A percentile compares a stretch with the other conserved stretches of the same genome.
These are phyloP conservation scores for Chrysemys picta DNA, from an alignment of 2,113 vertebrate genomes.

Conservation along the genomic window DNA sequence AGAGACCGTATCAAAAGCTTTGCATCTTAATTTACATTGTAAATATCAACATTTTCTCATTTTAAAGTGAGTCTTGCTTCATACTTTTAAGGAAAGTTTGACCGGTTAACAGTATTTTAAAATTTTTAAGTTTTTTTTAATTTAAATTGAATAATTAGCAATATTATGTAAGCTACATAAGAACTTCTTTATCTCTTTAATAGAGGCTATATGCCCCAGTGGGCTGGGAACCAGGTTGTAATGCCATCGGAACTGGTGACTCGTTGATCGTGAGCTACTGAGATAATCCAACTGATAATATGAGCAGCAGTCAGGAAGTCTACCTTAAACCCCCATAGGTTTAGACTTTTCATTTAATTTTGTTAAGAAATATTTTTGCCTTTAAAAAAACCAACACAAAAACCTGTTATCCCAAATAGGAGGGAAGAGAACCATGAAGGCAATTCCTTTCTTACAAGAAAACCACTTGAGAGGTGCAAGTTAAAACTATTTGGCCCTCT, in stretches of 20 bases:
- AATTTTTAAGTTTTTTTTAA: neutral
- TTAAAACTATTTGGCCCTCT: neutral
- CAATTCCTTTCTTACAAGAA: neutral
- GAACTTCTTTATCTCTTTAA: neutral
- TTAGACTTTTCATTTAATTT: too few relatives aligned
- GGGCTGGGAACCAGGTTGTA: neutral
- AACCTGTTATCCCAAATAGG: neutral
- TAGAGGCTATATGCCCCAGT: neutral
- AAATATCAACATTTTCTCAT: neutral
- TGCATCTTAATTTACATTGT: neutral
- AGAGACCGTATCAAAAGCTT: too few relatives aligned
- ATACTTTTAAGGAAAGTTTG: neutral
- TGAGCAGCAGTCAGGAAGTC: neutral
- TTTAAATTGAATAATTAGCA: neutral
- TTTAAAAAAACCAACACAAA: too few relatives aligned
- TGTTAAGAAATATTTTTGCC: too few relatives aligned
- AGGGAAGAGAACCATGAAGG: neutral
- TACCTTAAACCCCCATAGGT: neutral
- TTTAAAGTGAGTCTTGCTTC: neutral
- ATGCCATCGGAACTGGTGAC: too few relatives aligned
- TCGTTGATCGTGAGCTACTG: neutral
- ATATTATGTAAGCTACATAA: neutral
- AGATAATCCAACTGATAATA: neutral
- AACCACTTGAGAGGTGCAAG: neutral
- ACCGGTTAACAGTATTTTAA: too few relatives aligned